Evolutionary conservation across 1,140 invertebrate species (phyloP), one percentile per base, ranked within the genome.

Genomic region (Steinernema khuongi): DNA sequence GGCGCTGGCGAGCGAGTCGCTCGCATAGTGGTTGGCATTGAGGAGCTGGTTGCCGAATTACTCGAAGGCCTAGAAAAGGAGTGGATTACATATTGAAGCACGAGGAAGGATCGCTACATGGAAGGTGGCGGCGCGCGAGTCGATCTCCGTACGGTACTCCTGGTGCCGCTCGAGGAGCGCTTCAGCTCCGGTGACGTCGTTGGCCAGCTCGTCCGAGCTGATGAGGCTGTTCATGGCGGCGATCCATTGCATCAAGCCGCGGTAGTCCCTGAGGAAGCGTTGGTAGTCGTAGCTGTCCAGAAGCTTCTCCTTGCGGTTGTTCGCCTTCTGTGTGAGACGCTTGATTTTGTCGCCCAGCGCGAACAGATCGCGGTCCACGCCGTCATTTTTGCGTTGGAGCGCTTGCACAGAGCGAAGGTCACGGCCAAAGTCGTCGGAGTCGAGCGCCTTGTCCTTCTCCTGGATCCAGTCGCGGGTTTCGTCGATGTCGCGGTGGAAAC

Each of bases 381-480:
- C 96, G 84, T 99, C 96, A 86, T 99, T 96, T 85, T 99, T 99
- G 2, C 96, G 89, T 84, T 98, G 96, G 75, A 99, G 87, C 0
- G 96, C 94, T 87, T 99, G 96, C 17, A 99, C 96, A 83, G 93
- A 95, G 67, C 96, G 90, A 81, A 99, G 87, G 88, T 99, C 96
- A 85, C 94, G 92, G 29, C 96, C 96, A 32, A 95, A 90, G 86
- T 98, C 96, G 81, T 97, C 93, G 83, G 93, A 94, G 84, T 96
- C 94, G 44, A 99, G 87, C 0, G 94, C 94, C 79, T 94, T 92
- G 76, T 98, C 95, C 88, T 99, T 99, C 87, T 99, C 96, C 36
- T 92, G 85, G 1, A 98, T 98, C 96, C 96, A 98, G 87, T 99
- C 96, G 86, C 96, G 96, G 1, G 96, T 97, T 86, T 98, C 96